Evolutionary conservation across 2,797 vertebrate genomes (phyloP), one percentile per base, ranked within the genome.

Genomic region (Sebastes vulpes): DNA sequence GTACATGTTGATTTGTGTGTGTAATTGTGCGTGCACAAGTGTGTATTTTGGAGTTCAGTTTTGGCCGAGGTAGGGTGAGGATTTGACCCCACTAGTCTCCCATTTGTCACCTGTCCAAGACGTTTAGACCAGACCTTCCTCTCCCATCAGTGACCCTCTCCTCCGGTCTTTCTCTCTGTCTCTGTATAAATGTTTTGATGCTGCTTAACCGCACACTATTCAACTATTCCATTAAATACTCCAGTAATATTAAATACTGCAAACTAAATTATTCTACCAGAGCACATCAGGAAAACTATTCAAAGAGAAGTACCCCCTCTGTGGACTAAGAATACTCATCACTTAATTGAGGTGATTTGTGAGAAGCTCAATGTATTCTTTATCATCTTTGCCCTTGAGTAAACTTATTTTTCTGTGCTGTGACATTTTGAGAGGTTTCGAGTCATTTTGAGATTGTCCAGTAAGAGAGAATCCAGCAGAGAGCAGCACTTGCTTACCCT

Each of bases 21-120:
- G 57, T 67, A 31, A 52, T 70, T 76, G 58, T 70, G 42, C 29
- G 6, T 75, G 46, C 38, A 28, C 32, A 26, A 42, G 79, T 74
- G 64, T 82, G 71, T 72, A 54, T 81, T 77, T 72, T 75, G 76
- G 46, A 82, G 72, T 75, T 59, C 12, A 48, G 42, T 75, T 89
- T 89, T 77, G 79, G 81, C 72, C 1, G 60, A 83, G 80, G 82
- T 58, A 72, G 77, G 77, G 80, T 83, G 58, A 89, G 81, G 79
- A 82, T 87, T 86, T 93, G 90, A 94, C 87, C 89, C 82, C 77
- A 77, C 75, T 65, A 70, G 81, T 89, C 86, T 91, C 79, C 88
- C 89, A 95, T 95, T 95, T 95, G 85, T 96, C 91, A 94, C 89
- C 85, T 95, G 91, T 93, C 90, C 83, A 85, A 78, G 77, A 84